A percentile compares a stretch with the other conserved stretches of the same genome.
These are phyloP conservation scores for Prochilodus magdalenae DNA, from an alignment of 2,113 vertebrate species.

Conservation along the genomic window DNA sequence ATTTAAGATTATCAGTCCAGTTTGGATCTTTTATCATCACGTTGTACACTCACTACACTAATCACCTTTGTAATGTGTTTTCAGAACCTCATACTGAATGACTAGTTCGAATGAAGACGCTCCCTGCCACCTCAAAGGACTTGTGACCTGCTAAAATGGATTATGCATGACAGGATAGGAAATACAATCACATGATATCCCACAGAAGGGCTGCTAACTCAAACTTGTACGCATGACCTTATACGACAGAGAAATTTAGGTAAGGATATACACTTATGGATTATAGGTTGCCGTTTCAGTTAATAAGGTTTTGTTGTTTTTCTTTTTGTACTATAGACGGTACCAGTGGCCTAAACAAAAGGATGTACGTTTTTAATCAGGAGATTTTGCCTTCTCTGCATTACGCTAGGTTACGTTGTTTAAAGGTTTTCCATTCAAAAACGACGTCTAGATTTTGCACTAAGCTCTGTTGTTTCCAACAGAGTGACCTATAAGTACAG, in stretches of 20 bases:
- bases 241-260: background rate
- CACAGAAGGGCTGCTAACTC: background rate
- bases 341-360: background rate
- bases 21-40: background rate
- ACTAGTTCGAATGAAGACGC: background rate
- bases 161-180: background rate
- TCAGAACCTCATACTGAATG: background rate
- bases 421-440: constrained; percentile 30
- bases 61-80: background rate
- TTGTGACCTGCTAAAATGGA: background rate
- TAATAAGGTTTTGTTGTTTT: background rate
- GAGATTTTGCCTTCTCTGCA: background rate
- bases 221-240: background rate
- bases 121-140: background rate
- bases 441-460: constrained; percentile 72
- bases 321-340: background rate
- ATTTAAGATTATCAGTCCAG: background rate
- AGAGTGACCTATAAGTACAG: constrained; percentile 53
- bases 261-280: background rate
- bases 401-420: constrained; percentile 20
- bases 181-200: background rate
- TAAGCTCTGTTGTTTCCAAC: constrained; percentile 61
- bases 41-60: constrained; percentile 7
- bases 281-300: background rate
- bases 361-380: background rate